phyloP scores from a whole-genome alignment of 1,140 invertebrate species.

The Neoseiulus cucumeris region DNA sequence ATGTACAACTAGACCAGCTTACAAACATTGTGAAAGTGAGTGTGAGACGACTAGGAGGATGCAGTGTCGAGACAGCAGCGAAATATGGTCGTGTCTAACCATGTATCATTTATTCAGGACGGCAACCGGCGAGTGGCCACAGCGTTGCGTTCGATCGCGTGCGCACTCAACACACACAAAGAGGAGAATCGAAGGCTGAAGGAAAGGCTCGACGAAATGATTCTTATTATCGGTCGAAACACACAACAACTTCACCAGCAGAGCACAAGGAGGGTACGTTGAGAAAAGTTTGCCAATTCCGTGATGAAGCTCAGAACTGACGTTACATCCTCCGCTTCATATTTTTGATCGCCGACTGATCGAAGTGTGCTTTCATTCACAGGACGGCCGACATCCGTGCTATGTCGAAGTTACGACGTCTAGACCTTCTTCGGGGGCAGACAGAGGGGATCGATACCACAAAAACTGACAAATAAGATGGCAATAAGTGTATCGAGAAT shows the following conservation, averaged over 20 bases:
- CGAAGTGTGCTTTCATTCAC: too few species aligned
- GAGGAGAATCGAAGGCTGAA: conserved; percentile 4
- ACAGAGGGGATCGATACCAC: conserved; percentile 1
- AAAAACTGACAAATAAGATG: conserved; percentile 12
- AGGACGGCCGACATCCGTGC: conserved; percentile 6
- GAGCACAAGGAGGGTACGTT: background rate
- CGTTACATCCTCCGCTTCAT: too few species aligned
- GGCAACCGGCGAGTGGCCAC: conserved; percentile 10
- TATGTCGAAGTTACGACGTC: conserved; percentile 6
- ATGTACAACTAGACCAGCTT: conserved; percentile 8
- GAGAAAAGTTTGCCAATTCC: background rate
- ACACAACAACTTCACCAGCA: conserved; percentile 7
- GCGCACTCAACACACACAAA: conserved; percentile 7
- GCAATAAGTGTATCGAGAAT: conserved; percentile 8
- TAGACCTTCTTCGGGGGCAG: conserved; percentile 1
- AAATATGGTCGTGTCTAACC: too few species aligned
- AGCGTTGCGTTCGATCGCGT: background rate
- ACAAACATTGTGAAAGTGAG: conserved; percentile 8
- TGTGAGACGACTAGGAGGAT: background rate
- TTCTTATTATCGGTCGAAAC: conserved; percentile 1
- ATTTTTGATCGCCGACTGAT: too few species aligned
- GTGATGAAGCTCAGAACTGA: too few species aligned
- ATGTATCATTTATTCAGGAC: background rate
- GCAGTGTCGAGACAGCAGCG: too few species aligned
- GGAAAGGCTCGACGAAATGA: conserved; percentile 9